Evolutionary conservation across 2,888 invertebrate genomes (phyloP).

Genomic region (Cepaea hortensis): DNA sequence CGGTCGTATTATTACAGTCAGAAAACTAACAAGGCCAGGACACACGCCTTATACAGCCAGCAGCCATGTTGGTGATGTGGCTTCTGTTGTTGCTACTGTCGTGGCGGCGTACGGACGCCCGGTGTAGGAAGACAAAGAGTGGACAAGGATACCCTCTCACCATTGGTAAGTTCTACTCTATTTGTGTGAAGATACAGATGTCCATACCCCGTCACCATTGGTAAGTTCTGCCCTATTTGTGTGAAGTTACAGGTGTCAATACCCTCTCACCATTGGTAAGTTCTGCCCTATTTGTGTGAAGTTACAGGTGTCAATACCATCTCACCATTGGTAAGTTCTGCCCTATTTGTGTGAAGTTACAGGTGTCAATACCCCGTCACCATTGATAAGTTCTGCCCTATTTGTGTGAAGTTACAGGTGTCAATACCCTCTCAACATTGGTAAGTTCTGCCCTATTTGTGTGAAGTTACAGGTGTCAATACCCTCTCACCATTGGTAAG

Average conservation of each 20-base stretch:
- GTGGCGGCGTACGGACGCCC: conserved; percentile 4
- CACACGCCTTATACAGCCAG: too few species aligned
- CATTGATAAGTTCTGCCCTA: too few species aligned
- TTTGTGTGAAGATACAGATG: not conserved
- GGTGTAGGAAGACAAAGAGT: conserved; percentile 26
- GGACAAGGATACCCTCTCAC: conserved; percentile 30
- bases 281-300: not conserved
- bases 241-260: not conserved
- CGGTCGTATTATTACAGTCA: too few species aligned
- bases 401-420: too few species aligned
- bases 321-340: not conserved
- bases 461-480: too few species aligned
- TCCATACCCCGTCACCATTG: conserved; percentile 27
- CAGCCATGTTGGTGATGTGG: conserved; percentile 29
- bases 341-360: too few species aligned
- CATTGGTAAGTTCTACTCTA: conserved; percentile 31
- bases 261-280: conserved; percentile 38
- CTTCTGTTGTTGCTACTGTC: conserved; percentile 23
- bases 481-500: too few species aligned
- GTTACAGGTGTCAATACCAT: not conserved
- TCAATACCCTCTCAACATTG: too few species aligned
- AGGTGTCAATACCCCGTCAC: too few species aligned
- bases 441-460: too few species aligned
- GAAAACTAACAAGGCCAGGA: too few species aligned
- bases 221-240: conserved; percentile 15